Evolutionary conservation across 2,797 vertebrate genomes (phyloP).

Genomic region (Labroides dimidiatus): DNA sequence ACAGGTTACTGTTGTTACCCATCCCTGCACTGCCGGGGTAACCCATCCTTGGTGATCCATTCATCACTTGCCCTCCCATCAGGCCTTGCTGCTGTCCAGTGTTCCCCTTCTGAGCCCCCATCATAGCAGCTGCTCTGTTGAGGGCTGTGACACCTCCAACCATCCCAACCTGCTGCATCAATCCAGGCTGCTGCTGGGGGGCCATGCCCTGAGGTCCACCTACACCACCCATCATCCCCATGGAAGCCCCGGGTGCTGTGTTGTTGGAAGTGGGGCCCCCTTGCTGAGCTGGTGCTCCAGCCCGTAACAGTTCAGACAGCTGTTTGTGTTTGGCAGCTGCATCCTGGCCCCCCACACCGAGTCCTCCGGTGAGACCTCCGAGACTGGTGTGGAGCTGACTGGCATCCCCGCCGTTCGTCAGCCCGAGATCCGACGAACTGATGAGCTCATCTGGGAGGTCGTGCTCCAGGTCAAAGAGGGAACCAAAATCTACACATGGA

Average conservation of each 20-base stretch:
- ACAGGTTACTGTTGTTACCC: conserved; percentile 87
- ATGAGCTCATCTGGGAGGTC: conserved; percentile 99
- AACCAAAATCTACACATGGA: conserved; percentile 90
- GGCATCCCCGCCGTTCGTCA: conserved; percentile 92
- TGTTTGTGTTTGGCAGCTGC: conserved; percentile 98
- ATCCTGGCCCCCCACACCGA: conserved; percentile 85
- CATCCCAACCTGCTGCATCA: conserved; percentile 88
- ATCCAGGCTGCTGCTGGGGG: conserved; percentile 78
- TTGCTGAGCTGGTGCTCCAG: conserved; percentile 84
- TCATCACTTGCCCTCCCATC: conserved; percentile 95
- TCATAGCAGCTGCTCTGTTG: conserved; percentile 89
- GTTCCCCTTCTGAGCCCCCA: conserved; percentile 88
- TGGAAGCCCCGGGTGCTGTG: conserved; percentile 71
- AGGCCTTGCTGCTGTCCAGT: conserved; percentile 87
- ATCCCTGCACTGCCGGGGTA: conserved; percentile 89
- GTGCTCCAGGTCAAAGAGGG: conserved; percentile 96
- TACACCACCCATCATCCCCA: conserved; percentile 90
- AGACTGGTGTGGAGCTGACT: conserved; percentile 92
- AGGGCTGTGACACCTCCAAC: conserved; percentile 83
- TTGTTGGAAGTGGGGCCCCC: conserved; percentile 75
- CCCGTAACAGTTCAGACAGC: conserved; percentile 93
- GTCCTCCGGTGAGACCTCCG: conserved; percentile 79
- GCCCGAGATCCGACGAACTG: conserved; percentile 92
- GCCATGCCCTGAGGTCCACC: conserved; percentile 88
- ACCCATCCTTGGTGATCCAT: conserved; percentile 92